These are phyloP conservation scores for Eubasilissa splendida DNA, from an alignment of 2,888 invertebrate species.

Conservation along the genomic window DNA sequence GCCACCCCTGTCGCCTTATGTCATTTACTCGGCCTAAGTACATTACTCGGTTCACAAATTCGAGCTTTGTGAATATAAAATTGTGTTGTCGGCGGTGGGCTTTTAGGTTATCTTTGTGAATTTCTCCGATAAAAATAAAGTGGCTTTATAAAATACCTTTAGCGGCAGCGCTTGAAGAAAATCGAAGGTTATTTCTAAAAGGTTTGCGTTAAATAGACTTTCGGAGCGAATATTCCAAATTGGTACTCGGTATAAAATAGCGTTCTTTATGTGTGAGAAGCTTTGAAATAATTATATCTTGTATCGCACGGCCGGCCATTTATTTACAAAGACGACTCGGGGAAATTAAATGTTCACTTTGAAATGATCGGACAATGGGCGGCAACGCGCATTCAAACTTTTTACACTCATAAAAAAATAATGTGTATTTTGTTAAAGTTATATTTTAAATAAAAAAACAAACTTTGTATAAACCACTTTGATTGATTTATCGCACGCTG, in stretches of 20 bases:
- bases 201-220: slow-evolving; percentile 33
- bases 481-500: too few species aligned
- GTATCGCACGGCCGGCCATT: slow-evolving; percentile 9
- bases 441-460: too few species aligned
- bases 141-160: slow-evolving; percentile 31
- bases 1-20: slow-evolving; percentile 6
- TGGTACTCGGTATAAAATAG: slow-evolving; percentile 25
- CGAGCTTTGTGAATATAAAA: slow-evolving; percentile 27
- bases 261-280: slow-evolving; percentile 20
- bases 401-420: too few species aligned
- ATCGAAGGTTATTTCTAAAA: slow-evolving; percentile 24
- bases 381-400: too few species aligned
- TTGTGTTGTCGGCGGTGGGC: slow-evolving; percentile 23
- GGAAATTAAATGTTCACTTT: slow-evolving; percentile 11
- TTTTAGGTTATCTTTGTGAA: slow-evolving; percentile 30
- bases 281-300: slow-evolving; percentile 31
- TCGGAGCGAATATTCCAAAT: slow-evolving; percentile 29
- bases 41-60: slow-evolving; percentile 28
- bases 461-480: too few species aligned
- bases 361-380: too few species aligned
- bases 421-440: too few species aligned
- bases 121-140: slow-evolving; percentile 25
- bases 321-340: slow-evolving; percentile 4
- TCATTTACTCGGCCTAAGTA: slow-evolving; percentile 31
- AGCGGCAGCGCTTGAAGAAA: slow-evolving; percentile 24